Evolutionary conservation across 2,797 vertebrate species (phyloP), one percentile per base, ranked within the genome.

Genomic region (Dendrocincla fuliginosa): DNA sequence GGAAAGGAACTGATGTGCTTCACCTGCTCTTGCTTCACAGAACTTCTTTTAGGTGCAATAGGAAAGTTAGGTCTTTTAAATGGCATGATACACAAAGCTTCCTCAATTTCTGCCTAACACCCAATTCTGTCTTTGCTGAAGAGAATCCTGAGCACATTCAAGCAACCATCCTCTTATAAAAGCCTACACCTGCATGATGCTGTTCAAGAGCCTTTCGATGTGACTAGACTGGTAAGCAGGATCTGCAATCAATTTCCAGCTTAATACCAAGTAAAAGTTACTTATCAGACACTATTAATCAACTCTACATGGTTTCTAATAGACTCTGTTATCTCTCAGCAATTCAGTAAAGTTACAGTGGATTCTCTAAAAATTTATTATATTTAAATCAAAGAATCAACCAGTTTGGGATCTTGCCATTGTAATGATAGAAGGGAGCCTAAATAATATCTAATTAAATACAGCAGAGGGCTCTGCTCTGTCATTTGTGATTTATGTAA

Each of bases 191-290:
- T 80, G 7, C 32, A 60, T 35, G 59, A 73, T 86, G 79, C 57
- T 96, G 77, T 83, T 95, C 53, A 91, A 89, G 90, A 96, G 89
- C 68, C 77, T 84, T 94, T 92, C 0, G 9, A 94, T 97, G 96
- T 97, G 95, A 97, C 92, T 71, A 75, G 94, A 96, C 89, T 97
- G 59, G 81, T 76, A 96, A 96, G 69, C 70, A 95, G 93, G 63
- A 92, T 46, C 42, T 90, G 81, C 91, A 96, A 96, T 95, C 96
- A 94, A 96, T 96, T 97, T 96, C 57, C 63, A 96, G 84, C 67
- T 50, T 92, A 82, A 87, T 87, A 89, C 35, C 71, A 86, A 60
- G 70, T 56, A 95, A 94, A 95, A 96, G 87, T 92, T 93, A 95
- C 92, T 95, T 95, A 96, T 95, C 73, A 81, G 73, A 80, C 71